Base-by-base conservation (phyloP, 2,888 invertebrate species). In the Drosophila macrospina region DNA sequence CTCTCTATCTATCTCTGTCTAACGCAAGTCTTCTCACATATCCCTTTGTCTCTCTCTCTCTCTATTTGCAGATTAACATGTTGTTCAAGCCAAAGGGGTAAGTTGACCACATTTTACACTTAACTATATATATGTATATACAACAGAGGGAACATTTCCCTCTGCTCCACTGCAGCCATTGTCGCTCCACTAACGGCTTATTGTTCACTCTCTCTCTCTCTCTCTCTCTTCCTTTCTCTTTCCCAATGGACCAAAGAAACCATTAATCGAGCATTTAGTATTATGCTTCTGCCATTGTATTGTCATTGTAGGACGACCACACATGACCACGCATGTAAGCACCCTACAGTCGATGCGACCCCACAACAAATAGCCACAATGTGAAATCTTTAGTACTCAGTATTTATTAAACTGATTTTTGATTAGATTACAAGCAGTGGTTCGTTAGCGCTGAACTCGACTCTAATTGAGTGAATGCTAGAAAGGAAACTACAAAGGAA, bases 41-140 rank as follows among this genome's bases (percentile, higher is more conserved):
- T 37, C 7, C 32, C 20, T 32, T 37, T 57, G 11, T 51, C 42
- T 37, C 20, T 32, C 37, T 57, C 13, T 51, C 42, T 64, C 5
- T 44, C 62, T 81, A 61, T 59, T 80, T 76, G 37, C 79, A 80
- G 80, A 69, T 77, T 74, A 80, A 82, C 83, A 77, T 83, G 83
- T 66, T 79, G 66, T 63, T 67, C 45, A 20, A 30, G 52, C 26
- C 72, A 52, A 56, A 61, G 54, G 71, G 77, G 83, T 81, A 79
- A 82, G 80, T 79, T 66, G 28, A 72, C 50, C 62, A 59, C 57
- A 62, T 34, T 65, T 50, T 51, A 55, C 64, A 74, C 37, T 36
- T 45, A 41, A 24, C 20, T 39, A 37, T 28, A 37, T 36, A 10
- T 24, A n/a, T n/a, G n/a, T 13, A 36, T 10, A 3, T 7, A 2